Evolutionary conservation across 2,888 invertebrate species (phyloP).

Genomic region (Phaedon cochleariae): DNA sequence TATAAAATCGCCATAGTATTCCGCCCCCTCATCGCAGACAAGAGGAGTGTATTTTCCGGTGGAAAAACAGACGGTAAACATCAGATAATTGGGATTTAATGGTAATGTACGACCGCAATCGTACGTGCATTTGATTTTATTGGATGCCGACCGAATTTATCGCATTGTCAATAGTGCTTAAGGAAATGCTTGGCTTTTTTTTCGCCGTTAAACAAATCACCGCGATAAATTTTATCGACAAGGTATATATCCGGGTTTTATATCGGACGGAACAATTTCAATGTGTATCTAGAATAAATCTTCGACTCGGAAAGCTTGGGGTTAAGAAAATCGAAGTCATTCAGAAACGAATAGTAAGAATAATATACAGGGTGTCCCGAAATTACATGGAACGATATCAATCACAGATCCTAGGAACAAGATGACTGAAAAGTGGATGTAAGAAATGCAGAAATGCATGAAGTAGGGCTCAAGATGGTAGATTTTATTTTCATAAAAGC

Average conservation of each 20-base stretch:
- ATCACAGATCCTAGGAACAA: too few relatives aligned
- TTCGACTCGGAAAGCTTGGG: slow-evolving; percentile 4
- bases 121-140: slow-evolving; percentile 22
- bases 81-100: slow-evolving; percentile 19
- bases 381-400: too few relatives aligned
- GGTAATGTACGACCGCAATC: slow-evolving; percentile 17
- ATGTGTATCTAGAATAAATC: slow-evolving; percentile 14
- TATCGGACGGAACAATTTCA: slow-evolving; percentile 13
- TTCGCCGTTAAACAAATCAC: slow-evolving; percentile 25
- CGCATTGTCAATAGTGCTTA: slow-evolving; percentile 19
- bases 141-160: slow-evolving; percentile 13
- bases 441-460: too few relatives aligned
- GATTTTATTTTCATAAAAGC: too few relatives aligned
- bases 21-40: background rate
- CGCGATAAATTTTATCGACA: slow-evolving; percentile 21
- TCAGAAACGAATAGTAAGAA: too few relatives aligned
- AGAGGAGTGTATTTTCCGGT: slow-evolving; percentile 6
- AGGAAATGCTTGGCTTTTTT: slow-evolving; percentile 8
- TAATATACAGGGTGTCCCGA: too few relatives aligned
- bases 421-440: too few relatives aligned
- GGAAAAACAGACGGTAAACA: slow-evolving; percentile 18
- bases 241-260: slow-evolving; percentile 9
- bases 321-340: too few relatives aligned
- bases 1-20: background rate
- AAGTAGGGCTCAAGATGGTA: too few relatives aligned